Conservation (phyloP, 2,888 invertebrate species). For the Gymnosoma rotundatum region DNA sequence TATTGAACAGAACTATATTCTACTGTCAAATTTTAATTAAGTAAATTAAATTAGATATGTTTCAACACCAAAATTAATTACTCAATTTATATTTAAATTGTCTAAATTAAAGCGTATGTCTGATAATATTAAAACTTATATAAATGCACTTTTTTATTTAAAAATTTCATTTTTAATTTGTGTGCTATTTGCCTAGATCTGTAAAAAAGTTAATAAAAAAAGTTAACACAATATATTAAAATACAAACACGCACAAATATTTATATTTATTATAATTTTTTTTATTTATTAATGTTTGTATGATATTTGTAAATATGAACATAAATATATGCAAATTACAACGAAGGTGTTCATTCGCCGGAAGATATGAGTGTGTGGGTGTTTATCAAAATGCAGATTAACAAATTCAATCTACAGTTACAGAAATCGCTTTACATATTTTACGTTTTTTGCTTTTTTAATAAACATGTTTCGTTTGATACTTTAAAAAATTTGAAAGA, state of each 20-base stretch:
- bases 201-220: not conserved
- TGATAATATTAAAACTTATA: too few species aligned
- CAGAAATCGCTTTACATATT: constrained; percentile 26
- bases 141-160: too few species aligned
- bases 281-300: not conserved
- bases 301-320: constrained; percentile 14
- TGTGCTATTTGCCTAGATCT: not conserved
- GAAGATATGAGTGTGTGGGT: constrained; percentile 48
- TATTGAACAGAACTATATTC: too few species aligned
- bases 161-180: too few species aligned
- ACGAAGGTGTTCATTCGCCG: constrained; percentile 58
- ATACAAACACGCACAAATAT: not conserved
- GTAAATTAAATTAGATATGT: too few species aligned
- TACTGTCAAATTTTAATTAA: too few species aligned
- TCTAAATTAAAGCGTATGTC: too few species aligned
- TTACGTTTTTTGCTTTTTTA: constrained; percentile 34
- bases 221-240: too few species aligned
- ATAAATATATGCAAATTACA: constrained; percentile 62
- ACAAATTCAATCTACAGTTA: constrained; percentile 66
- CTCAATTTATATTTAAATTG: too few species aligned
- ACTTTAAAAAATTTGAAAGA: constrained; percentile 45
- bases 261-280: not conserved
- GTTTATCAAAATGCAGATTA: constrained; percentile 61
- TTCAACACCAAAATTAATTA: too few species aligned
- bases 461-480: constrained; percentile 39